Base-by-base conservation (phyloP, 2,888 invertebrate species). In the Teleiodes luculella region DNA sequence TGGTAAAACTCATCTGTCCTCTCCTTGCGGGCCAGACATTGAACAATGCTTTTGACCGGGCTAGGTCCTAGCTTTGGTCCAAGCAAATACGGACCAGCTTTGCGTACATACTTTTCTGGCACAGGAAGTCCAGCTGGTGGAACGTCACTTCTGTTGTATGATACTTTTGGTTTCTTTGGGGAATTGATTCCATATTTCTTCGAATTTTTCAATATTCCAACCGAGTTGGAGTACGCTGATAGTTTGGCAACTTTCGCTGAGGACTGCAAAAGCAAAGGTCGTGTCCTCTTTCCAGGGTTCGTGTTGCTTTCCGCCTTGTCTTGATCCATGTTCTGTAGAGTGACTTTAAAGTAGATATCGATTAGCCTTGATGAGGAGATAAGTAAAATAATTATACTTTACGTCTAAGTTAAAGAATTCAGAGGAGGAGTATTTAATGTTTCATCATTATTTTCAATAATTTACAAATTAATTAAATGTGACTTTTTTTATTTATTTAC, bases 31-130 rank as follows among this genome's bases (percentile, higher is more conserved):
- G 94, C 94, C 58, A 95, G 81, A 80, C 94, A 95, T 68, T 95
- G 94, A 4, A 94, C 92, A 67, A 95, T 94, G 75, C 94, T 94
- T 73, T 93, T 92, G 0, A 95, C 95, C 11, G 95, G 95, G 56
- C 94, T 94, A 5, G 92, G 92, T 0, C 94, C 94, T 30, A 94
- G 82, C 62, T 93, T 90, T 24, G 94, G 93, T 1, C 95, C 95
- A 46, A 95, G 74, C 45, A 94, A 80, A 72, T 92, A 95, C 36
- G 93, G 92, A 0, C 95, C 94, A 59, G 93, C 94, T 68, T 91
- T 91, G 65, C 91, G 91, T 8, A 91, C 86, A 36, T 80, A 76
- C 61, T 90, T 90, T 11, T 90, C 86, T 53, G 89, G 86, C 3
- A 92, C 92, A 16, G 79, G 78, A 8, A 91, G 90, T 0, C 92